Percentiles rank a stretch among this genome's conserved stretches.
Evolutionary conservation across 2,888 invertebrate genomes (phyloP).

Genomic region (Cistogaster globosa): DNA sequence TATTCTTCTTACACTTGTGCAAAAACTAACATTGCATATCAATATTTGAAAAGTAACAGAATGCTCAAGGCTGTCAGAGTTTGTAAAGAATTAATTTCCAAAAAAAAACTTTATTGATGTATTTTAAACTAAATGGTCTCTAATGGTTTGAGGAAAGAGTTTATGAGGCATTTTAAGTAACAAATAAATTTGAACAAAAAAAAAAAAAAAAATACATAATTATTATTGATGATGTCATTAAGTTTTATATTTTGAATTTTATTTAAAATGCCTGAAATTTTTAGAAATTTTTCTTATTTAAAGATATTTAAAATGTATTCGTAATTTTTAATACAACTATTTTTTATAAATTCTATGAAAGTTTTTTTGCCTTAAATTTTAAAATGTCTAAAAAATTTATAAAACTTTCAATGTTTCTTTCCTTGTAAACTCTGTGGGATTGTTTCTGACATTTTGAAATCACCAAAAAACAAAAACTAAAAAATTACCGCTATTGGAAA

Average conservation of each 20-base stretch:
- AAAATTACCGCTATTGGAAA: conserved; percentile 50
- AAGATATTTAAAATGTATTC: no score
- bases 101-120: neutral
- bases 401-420: neutral
- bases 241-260: no score
- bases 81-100: conserved; percentile 45
- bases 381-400: no score
- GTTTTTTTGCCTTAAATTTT: no score
- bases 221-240: neutral
- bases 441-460: conserved; percentile 45
- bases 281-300: no score
- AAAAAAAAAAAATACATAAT: neutral
- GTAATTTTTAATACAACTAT: no score
- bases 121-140: neutral
- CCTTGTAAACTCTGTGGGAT: conserved; percentile 31
- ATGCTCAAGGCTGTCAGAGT: conserved; percentile 42
- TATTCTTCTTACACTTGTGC: neutral
- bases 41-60: conserved; percentile 34
- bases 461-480: conserved; percentile 48
- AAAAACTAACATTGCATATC: conserved; percentile 16
- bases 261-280: no score
- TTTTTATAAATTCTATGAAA: no score
- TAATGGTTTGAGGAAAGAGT: neutral
- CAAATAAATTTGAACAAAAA: neutral
- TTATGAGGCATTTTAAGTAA: neutral